Evolutionary conservation across 2,888 invertebrate genomes (phyloP).

Genomic region (Stenoptilia bipunctidactyla): DNA sequence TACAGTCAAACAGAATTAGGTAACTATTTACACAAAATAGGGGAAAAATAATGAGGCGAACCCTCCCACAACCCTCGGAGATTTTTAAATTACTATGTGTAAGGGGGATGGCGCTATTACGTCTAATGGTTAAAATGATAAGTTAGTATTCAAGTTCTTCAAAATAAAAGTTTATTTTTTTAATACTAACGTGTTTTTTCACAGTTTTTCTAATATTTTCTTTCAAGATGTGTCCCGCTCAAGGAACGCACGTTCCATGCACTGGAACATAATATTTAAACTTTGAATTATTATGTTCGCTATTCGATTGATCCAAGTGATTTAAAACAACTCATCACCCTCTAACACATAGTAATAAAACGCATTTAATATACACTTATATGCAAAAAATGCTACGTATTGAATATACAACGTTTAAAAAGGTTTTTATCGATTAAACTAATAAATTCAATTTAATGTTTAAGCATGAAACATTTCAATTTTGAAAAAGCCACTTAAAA

Average conservation of each 20-base stretch:
- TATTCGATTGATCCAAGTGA: no score
- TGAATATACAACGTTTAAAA: background rate
- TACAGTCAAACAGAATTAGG: constrained; percentile 57
- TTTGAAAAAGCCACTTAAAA: no score
- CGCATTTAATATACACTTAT: constrained; percentile 2
- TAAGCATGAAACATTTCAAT: background rate
- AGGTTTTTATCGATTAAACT: background rate
- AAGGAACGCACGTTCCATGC: no score
- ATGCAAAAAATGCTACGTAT: background rate
- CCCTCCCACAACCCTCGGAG: constrained; percentile 70
- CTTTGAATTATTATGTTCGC: no score
- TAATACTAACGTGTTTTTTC: no score
- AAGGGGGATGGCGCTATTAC: background rate
- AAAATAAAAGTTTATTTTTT: no score
- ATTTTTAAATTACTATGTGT: constrained; percentile 49
- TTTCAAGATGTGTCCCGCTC: no score
- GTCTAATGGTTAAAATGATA: constrained; percentile 1
- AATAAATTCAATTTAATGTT: constrained; percentile 14
- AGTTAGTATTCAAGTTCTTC: no score
- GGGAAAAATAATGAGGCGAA: constrained; percentile 67
- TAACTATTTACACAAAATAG: constrained; percentile 69
- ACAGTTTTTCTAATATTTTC: no score
- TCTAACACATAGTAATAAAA: background rate
- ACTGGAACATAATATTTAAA: no score
- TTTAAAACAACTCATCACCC: no score